phyloP scores from a whole-genome alignment of 92 coral and sea anemone genomes.

The Heteractis magnifica region DNA sequence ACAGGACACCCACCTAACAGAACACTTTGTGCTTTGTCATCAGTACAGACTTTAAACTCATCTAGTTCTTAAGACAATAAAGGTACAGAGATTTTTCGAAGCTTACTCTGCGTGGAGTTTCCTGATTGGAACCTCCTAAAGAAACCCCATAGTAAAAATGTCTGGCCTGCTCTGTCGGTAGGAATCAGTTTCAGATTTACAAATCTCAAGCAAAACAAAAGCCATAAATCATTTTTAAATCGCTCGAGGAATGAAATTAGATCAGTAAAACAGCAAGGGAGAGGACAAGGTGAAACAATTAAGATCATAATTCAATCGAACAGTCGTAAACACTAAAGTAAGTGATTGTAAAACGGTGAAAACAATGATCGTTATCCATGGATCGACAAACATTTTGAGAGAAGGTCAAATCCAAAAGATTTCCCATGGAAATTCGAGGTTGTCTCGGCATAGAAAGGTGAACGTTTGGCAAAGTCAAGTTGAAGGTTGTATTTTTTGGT shows the following conservation, averaged over 20 bases:
- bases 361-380: constrained; percentile 28
- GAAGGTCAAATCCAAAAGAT: constrained; percentile 6
- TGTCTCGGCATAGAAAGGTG: not conserved
- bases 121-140: not conserved
- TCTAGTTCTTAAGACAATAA: not conserved
- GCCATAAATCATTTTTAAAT: constrained; percentile 1
- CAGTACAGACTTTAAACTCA: constrained; percentile 24
- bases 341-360: constrained; percentile 24
- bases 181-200: not conserved
- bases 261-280: constrained; percentile 10
- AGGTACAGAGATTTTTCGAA: not conserved
- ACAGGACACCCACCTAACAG: not conserved
- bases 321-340: constrained; percentile 3
- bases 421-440: not conserved
- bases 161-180: not conserved
- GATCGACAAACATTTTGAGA: constrained; percentile 18
- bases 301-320: not conserved
- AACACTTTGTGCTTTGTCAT: not conserved
- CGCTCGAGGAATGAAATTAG: not conserved
- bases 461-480: not conserved
- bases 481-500: not conserved
- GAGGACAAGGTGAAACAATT: not conserved
- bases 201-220: not conserved
- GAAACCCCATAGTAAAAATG: not conserved
- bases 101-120: constrained; percentile 20